Evolutionary conservation across 2,113 vertebrate genomes (phyloP).

Genomic region (Tragelaphus buxtoni): DNA sequence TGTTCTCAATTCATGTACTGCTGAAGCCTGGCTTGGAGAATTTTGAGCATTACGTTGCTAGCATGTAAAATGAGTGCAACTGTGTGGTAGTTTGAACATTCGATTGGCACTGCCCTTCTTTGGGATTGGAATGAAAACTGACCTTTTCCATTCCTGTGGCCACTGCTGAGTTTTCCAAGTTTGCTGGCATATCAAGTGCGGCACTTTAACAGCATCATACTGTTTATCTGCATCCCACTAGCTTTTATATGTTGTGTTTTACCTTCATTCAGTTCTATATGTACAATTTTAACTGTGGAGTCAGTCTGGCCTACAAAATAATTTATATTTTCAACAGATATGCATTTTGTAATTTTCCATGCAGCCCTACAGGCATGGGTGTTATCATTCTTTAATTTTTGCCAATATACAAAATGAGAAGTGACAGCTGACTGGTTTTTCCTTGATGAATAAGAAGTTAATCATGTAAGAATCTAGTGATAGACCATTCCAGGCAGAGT

Average conservation of each 20-base stretch:
- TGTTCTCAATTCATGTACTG: neutral
- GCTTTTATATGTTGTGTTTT: neutral
- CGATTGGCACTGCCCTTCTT: neutral
- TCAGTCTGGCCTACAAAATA: neutral
- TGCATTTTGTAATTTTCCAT: neutral
- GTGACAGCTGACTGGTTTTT: neutral
- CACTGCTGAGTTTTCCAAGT: neutral
- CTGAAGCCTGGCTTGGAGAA: neutral
- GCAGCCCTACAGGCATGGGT: neutral
- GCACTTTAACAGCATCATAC: neutral
- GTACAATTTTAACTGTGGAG: neutral
- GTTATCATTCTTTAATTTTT: neutral
- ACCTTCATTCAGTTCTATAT: neutral
- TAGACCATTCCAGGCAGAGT: neutral
- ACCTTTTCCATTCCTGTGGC: neutral
- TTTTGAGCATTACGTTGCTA: neutral
- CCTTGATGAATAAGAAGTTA: neutral
- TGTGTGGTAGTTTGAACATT: neutral
- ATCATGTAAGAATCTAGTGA: neutral
- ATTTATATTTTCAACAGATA: constrained; percentile 10
- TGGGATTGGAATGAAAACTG: neutral
- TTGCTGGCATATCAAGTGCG: neutral
- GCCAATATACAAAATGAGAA: neutral
- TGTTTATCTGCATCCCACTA: neutral
- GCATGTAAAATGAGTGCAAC: neutral